phyloP scores from a whole-genome alignment of 2,113 vertebrate species.

The Crotalus horridus region DNA sequence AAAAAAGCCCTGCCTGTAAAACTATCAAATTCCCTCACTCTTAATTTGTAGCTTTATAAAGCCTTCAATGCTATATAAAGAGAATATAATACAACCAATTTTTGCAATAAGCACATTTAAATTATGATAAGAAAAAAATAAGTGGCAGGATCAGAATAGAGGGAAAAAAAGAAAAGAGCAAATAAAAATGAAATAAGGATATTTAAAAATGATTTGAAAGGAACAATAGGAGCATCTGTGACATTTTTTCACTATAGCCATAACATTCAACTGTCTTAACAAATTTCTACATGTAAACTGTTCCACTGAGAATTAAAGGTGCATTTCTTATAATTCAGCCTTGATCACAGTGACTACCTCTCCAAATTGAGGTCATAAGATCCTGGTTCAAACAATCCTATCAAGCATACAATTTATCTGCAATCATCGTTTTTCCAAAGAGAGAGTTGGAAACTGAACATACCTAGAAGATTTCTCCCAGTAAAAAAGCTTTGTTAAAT shows the following conservation, averaged over 20 bases:
- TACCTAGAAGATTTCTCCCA: neutral
- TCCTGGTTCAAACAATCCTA: neutral
- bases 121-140: neutral
- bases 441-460: constrained; percentile 2
- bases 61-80: neutral
- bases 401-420: constrained; percentile 14
- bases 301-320: neutral
- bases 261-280: neutral
- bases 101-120: neutral
- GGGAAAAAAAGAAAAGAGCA: neutral
- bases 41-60: neutral
- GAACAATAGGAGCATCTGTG: neutral
- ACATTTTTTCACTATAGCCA: neutral
- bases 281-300: neutral
- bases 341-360: neutral
- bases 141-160: neutral
- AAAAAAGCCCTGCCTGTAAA: neutral
- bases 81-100: neutral
- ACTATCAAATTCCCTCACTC: neutral
- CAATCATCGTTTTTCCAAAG: constrained; percentile 3
- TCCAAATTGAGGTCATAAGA: neutral
- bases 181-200: neutral
- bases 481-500: constrained; percentile 8
- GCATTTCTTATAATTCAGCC: neutral
- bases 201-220: neutral